Percentiles rank a stretch among this genome's conserved stretches.
These are phyloP conservation scores for Idaea straminata DNA, from an alignment of 2,888 invertebrate genomes.

Conservation along the genomic window DNA sequence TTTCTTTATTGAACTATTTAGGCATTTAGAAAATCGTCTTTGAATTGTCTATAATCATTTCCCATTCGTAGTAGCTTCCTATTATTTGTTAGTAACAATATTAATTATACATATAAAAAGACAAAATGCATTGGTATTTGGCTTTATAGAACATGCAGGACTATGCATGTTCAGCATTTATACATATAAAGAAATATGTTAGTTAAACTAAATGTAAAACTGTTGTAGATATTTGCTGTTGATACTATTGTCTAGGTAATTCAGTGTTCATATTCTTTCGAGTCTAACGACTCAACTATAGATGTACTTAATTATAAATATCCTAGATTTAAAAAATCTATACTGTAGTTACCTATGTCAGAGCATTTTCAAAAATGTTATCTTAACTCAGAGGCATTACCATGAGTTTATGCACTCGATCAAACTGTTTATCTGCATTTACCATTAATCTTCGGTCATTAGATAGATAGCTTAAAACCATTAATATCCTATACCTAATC, in stretches of 20 bases:
- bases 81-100: constrained; percentile 31
- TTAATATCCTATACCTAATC: too few relatives aligned
- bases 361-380: neutral
- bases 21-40: neutral
- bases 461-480: too few relatives aligned
- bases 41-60: neutral
- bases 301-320: constrained; percentile 23
- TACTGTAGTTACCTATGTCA: neutral
- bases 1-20: too few relatives aligned
- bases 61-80: constrained; percentile 23
- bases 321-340: neutral
- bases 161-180: constrained; percentile 72
- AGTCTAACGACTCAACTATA: constrained; percentile 44
- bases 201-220: constrained; percentile 53
- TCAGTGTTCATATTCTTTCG: constrained; percentile 69
- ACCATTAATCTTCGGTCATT: too few relatives aligned
- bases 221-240: constrained; percentile 63
- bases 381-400: too few relatives aligned
- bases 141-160: constrained; percentile 77
- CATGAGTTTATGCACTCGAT: too few relatives aligned
- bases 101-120: constrained; percentile 65
- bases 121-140: constrained; percentile 80
- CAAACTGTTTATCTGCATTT: too few relatives aligned
- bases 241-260: constrained; percentile 52
- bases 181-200: constrained; percentile 49